These are phyloP conservation scores for Zoanthus sansibaricus DNA, from an alignment of 92 coral and sea anemone species.

Conservation along the genomic window DNA sequence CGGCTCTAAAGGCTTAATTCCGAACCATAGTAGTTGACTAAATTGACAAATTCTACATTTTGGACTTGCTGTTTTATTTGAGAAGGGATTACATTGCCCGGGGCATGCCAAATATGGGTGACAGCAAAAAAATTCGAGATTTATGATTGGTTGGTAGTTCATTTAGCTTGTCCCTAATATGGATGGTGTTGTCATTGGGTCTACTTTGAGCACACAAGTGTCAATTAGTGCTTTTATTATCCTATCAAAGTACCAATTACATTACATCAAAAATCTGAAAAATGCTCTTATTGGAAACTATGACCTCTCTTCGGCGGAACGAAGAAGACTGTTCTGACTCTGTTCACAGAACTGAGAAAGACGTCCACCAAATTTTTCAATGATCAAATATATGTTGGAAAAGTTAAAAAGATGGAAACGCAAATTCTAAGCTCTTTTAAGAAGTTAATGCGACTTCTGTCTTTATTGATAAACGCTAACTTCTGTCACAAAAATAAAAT, in stretches of 20 bases:
- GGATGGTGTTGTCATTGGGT: constrained; percentile 30
- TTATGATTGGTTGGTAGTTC: constrained; percentile 39
- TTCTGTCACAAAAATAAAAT: too few relatives aligned
- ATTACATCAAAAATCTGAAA: constrained; percentile 39
- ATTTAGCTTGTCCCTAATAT: constrained; percentile 39
- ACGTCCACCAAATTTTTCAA: neutral
- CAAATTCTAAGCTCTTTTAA: neutral
- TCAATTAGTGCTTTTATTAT: constrained; percentile 22
- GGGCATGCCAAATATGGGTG: constrained; percentile 46
- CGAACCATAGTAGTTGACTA: constrained; percentile 24
- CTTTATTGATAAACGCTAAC: neutral
- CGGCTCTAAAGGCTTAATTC: constrained; percentile 41
- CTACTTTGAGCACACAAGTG: constrained; percentile 35
- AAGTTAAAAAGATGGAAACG: neutral
- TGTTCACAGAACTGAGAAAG: neutral
- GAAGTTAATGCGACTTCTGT: neutral
- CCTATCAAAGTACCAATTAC: constrained; percentile 29
- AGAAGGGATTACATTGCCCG: constrained; percentile 36
- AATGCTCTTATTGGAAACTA: constrained; percentile 18
- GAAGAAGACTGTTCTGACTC: neutral
- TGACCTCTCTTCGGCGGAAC: constrained; percentile 3
- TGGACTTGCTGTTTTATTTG: constrained; percentile 40
- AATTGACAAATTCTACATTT: constrained; percentile 29
- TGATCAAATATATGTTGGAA: neutral
- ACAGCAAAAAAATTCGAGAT: neutral